phyloP scores from a whole-genome alignment of 2,797 vertebrate species.

The Falco naumanni region DNA sequence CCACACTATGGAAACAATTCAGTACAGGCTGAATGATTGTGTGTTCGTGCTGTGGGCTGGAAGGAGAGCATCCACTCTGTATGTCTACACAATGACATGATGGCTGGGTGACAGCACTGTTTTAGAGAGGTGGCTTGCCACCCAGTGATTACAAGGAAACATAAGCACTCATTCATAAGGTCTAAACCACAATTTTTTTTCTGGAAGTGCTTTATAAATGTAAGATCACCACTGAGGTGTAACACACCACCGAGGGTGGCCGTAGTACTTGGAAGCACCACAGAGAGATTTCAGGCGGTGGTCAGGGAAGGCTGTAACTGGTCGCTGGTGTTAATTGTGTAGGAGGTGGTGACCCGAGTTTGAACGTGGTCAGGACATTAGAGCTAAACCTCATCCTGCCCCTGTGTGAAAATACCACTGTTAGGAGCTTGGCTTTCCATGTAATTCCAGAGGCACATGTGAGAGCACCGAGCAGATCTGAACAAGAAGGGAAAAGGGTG shows the following conservation, averaged over 20 bases:
- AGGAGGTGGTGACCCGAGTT: background rate
- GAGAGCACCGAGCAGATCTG: background rate
- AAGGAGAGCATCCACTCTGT: background rate
- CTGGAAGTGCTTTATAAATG: background rate
- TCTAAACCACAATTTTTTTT: background rate
- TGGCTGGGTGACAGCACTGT: background rate
- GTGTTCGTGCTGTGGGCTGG: background rate
- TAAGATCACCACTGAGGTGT: background rate
- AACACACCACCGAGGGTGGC: background rate
- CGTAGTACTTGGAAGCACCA: background rate
- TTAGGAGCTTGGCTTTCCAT: background rate
- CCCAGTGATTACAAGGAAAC: background rate
- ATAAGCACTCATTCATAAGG: rapidly evolving
- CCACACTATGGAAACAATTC: slow-evolving; percentile 61
- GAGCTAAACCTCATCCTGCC: background rate
- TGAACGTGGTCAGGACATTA: background rate
- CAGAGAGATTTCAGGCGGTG: background rate
- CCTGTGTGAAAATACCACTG: background rate
- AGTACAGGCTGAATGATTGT: background rate
- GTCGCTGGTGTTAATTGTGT: background rate
- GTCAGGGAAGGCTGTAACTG: background rate
- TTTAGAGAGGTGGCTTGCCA: background rate
- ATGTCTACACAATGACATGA: background rate
- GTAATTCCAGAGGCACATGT: background rate
- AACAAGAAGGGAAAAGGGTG: background rate